Evolutionary conservation across 2,113 vertebrate genomes (phyloP), one percentile per base, ranked within the genome.

Genomic region (Brachionichthys hirsutus): DNA sequence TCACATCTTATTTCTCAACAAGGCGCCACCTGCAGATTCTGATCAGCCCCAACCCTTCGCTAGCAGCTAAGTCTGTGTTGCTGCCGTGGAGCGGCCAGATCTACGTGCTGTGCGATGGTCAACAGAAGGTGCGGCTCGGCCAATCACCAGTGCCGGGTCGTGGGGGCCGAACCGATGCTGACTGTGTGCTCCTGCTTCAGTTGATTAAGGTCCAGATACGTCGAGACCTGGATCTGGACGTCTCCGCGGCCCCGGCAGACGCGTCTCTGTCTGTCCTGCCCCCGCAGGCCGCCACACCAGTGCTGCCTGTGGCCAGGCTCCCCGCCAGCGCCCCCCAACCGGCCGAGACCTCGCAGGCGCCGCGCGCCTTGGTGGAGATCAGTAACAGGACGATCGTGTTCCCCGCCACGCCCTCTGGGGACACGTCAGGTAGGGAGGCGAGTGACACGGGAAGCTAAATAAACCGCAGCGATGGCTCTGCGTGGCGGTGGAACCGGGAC

Each of bases 11-110:
- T 40, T 67, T 49, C n/a, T 51, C 24, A 0, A 3, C 75, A 35
- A 98, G 97, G 86, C 90, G 89, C 80, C 92, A 91, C 53, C 70
- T 94, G 52, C 77, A 94, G 72, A 94, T 99, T 85, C 81, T 95
- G 58, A 94, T 99, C 83, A 98, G 95, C 76, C 95, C 97, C 47
- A 98, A 94, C 85, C 93, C 93, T 0, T 94, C 94, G 2, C 73
- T 97, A 57, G 91, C 93, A 34, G 88, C 82, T 69, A 98, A 92
- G 44, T 75, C 88, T 34, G 84, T 89, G 9, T 34, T 93, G 83
- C 84, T 96, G 69, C 96, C 96, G 6, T 99, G 97, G 97, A 94
- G 87, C 67, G 97, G 97, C 24, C 89, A 94, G 52, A 88, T 99
- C 51, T 98, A 93, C 62, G 64, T 98, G 44, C 92, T 91, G 75